Percentiles rank a stretch among this genome's conserved stretches.
Evolutionary conservation across 2,113 vertebrate species (phyloP).

Genomic region (Sorex araneus): DNA sequence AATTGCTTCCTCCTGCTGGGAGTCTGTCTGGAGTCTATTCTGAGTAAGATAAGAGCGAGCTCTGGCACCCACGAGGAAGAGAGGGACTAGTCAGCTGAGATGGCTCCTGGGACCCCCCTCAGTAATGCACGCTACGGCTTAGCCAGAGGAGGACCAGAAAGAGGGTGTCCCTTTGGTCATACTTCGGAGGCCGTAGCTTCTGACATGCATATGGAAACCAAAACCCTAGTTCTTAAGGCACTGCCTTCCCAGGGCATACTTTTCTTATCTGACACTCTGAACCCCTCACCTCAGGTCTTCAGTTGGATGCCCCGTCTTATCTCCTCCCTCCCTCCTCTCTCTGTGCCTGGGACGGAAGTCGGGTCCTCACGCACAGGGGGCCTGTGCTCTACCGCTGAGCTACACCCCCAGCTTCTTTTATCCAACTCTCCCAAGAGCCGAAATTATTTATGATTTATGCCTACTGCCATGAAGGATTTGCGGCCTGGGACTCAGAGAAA

Average conservation of each 20-base stretch:
- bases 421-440: conserved; percentile 20
- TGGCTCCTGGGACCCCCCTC: not conserved
- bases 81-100: not conserved
- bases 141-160: not conserved
- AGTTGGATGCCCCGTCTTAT: not conserved
- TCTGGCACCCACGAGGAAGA: not conserved
- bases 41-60: not conserved
- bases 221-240: not conserved
- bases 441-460: conserved; percentile 85
- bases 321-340: not conserved
- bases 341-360: not conserved
- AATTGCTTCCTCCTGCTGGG: not conserved
- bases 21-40: not conserved
- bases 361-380: too few species aligned
- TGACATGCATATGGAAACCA: not conserved
- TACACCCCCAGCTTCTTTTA: not conserved
- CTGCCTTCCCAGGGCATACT: not conserved
- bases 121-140: not conserved
- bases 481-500: conserved; percentile 69
- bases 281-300: not conserved
- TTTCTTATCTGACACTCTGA: not conserved
- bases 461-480: conserved; percentile 78
- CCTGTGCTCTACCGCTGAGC: too few species aligned
- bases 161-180: not conserved
- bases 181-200: too few species aligned